Conservation (phyloP, 2,113 vertebrate species). For the Diphyllodes magnificus region DNA sequence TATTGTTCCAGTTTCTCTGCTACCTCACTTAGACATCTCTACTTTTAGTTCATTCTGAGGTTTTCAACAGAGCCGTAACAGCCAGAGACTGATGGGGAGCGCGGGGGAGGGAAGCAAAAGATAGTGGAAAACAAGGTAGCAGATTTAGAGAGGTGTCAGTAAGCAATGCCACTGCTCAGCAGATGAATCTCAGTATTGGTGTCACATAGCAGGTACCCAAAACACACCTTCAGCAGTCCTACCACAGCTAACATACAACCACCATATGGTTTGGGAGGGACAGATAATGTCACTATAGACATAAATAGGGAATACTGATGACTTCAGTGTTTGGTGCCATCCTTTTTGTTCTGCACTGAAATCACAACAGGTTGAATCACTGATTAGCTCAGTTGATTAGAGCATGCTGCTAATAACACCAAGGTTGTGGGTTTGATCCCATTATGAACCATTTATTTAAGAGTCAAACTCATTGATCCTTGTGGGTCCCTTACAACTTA, state of each 20-base stretch:
- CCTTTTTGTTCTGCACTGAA: background rate
- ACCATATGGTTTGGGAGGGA: background rate
- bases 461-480: background rate
- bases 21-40: background rate
- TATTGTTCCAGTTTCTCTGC: background rate
- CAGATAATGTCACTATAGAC: background rate
- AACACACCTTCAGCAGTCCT: background rate
- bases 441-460: background rate
- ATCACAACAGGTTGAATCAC: rapidly evolving
- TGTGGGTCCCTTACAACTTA: background rate
- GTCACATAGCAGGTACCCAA: background rate
- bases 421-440: background rate
- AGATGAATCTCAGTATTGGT: background rate
- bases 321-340: background rate
- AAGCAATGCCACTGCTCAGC: background rate
- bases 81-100: background rate
- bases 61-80: background rate
- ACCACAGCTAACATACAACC: background rate
- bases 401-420: background rate
- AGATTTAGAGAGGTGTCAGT: background rate
- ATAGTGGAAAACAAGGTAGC: background rate
- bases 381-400: background rate
- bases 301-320: background rate
- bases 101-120: background rate
- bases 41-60: background rate